Evolutionary conservation across 2,888 invertebrate genomes (phyloP), one percentile per base, ranked within the genome.

Genomic region (Nephrocerus scutellatus): DNA sequence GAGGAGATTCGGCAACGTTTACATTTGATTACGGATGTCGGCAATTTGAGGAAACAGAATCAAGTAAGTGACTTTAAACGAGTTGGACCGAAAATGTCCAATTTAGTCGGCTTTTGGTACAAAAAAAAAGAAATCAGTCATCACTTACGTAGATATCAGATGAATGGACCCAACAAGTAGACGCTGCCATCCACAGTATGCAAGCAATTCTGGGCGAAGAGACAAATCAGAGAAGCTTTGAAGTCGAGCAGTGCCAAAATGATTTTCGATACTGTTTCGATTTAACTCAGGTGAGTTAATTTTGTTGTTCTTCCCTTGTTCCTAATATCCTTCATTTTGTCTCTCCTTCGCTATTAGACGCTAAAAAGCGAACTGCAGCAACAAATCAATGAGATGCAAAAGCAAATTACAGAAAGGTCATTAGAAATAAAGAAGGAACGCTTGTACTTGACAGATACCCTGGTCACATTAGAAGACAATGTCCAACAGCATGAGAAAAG

Each of bases 231-330:
- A 58, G 74, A 0, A 66, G 68, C 2, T 70, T 72, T 54, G 72
- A 72, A 61, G 62, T 71, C 0, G 72, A 73, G 6, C 74, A 75
- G 59, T 73, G 72, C 46, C 74, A 73, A 43, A 72, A 72, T 31
- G 76, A 76, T 43, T 53, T 75, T 24, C 74, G 74, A 55, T 74
- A 74, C 48, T 73, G 72, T 38, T 74, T 73, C 44, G 74, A 74
- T 44, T 44, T 75, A 32, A 57, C 72, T 1, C 74, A 74, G 55
- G 59, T 59, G 22, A 37, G 43, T 19, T 4, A 25, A 20, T 3
- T 15, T 3, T 13, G 16, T 22, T 20, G 6, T 22, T 13, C n/a
- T n/a, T n/a, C n/a, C n/a, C n/a, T n/a, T n/a, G n/a, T n/a, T n/a
- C n/a, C n/a, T n/a, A n/a, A n/a, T 6, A 6, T 10, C 13, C 2